Conservation (phyloP, 1,140 invertebrate genomes). For the Drosophila ironensis region DNA sequence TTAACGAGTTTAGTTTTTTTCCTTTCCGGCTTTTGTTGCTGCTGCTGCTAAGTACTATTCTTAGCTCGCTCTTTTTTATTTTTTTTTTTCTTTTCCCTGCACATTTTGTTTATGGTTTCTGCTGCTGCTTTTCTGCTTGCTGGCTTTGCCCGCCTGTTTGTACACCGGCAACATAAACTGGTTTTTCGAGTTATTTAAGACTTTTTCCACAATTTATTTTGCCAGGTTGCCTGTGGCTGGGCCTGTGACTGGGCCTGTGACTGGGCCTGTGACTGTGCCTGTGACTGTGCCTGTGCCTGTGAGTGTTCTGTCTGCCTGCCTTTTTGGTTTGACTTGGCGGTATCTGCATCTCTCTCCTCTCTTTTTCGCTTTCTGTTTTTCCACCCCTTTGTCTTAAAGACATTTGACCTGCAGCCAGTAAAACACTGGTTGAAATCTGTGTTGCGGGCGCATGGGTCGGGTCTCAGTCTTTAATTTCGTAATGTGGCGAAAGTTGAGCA, state of each 20-base stretch:
- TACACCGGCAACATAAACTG: conserved; percentile 78
- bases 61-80: conserved; percentile 50
- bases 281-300: too few relatives aligned
- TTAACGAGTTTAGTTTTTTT: conserved; percentile 60
- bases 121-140: conserved; percentile 29
- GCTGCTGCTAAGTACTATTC: conserved; percentile 62
- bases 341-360: conserved; percentile 4
- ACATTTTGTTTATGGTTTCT: conserved; percentile 67
- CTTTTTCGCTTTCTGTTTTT: conserved; percentile 4
- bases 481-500: conserved; percentile 71
- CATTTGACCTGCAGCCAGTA: conserved; percentile 70
- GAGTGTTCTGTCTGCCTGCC: conserved; percentile 22
- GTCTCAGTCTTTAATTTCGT: conserved; percentile 61
- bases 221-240: conserved; percentile 53
- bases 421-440: conserved; percentile 16
- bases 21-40: conserved; percentile 20
- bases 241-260: too few relatives aligned
- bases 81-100: conserved; percentile 53
- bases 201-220: conserved; percentile 76
- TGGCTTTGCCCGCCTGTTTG: conserved; percentile 51
- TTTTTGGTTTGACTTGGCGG: neutral
- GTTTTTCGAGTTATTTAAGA: conserved; percentile 80
- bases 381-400: conserved; percentile 53
- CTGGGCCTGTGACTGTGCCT: too few relatives aligned
- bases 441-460: conserved; percentile 29